A percentile compares a stretch with the other conserved stretches of the same genome.
phyloP scores from a whole-genome alignment of 2,113 vertebrate species.

The Neopipo cinnamomea region DNA sequence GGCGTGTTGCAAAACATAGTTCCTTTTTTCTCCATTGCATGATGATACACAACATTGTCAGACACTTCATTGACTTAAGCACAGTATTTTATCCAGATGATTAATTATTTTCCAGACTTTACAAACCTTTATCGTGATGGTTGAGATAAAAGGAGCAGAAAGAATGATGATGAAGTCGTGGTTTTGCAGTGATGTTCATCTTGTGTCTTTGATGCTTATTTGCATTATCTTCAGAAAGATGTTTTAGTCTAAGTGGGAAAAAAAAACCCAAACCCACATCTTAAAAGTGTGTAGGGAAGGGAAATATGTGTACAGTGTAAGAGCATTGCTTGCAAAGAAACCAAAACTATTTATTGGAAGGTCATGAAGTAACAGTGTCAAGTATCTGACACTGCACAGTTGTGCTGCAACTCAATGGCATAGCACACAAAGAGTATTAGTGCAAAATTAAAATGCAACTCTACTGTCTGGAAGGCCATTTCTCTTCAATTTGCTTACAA shows the following conservation, averaged over 20 bases:
- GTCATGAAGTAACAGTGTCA: neutral
- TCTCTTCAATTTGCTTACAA: neutral
- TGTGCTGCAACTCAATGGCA: neutral
- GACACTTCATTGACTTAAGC: neutral
- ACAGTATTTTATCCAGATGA: neutral
- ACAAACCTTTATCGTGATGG: neutral
- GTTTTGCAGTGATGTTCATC: neutral
- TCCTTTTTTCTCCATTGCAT: neutral
- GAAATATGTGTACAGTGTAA: neutral
- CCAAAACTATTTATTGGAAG: neutral
- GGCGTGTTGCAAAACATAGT: neutral
- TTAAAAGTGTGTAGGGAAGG: neutral
- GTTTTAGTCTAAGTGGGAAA: conserved; percentile 5
- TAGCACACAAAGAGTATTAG: neutral
- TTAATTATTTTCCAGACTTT: neutral
- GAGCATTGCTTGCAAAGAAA: neutral
- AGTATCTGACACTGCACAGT: neutral
- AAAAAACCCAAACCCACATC: neutral
- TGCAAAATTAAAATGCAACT: neutral
- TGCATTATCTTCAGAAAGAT: conserved; percentile 29
- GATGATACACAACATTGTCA: neutral
- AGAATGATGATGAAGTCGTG: neutral
- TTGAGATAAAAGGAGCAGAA: neutral
- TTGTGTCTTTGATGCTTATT: neutral
- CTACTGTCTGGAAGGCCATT: neutral